Base-by-base conservation (phyloP, 2,888 invertebrate genomes). In the Sinohyriopsis cumingii region DNA sequence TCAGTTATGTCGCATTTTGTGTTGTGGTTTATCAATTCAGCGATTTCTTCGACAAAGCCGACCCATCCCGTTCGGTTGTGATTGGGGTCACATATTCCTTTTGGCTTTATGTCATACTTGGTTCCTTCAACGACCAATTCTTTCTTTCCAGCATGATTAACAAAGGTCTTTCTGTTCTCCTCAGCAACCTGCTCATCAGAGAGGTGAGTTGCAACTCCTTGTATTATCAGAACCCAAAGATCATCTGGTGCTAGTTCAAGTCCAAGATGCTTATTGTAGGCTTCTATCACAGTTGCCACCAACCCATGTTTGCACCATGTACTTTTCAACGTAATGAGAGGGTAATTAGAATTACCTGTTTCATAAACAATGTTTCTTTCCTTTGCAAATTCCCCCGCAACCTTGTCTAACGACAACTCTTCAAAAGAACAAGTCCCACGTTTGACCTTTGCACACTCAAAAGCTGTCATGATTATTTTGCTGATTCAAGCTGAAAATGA, bases 241-340 rank as follows among this genome's bases (percentile, higher is more conserved):
- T 61, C 61, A 15, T 61, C 61, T n/a, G 61, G 25, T 20, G 25
- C 28, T 19, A 61, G 25, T 24, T 61, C 61, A 3, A 61, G 61
- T 0, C 25, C 61, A 33, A 61, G 22, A 33, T 61, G 61, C 18
- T 20, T 61, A 33, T 61, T 61, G 28, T 61, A 61, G 18, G 24
- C 25, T 61, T 61, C 61, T 15, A 25, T 33, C 1, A 61, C 61
- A 20, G 61, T 61, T 61, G 53, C 64, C 22, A 64, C 24, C 22
- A 53, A 3, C 15, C 56, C 64, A 55, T 64, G 54, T 25, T 20
- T 33, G 15, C 45, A 45, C 45, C 45, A 45, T 45, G 45, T 45
- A 45, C 45, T 45, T 45, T 12, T 45, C 45, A 45, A 45, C 12
- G 0, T 1, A 3, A 45, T 45, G 45, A 45, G 45, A 45, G 45